A percentile compares a stretch with the other conserved stretches of the same genome.
These are phyloP conservation scores for Lucifuga dentata DNA, from an alignment of 2,113 vertebrate genomes.

Conservation along the genomic window DNA sequence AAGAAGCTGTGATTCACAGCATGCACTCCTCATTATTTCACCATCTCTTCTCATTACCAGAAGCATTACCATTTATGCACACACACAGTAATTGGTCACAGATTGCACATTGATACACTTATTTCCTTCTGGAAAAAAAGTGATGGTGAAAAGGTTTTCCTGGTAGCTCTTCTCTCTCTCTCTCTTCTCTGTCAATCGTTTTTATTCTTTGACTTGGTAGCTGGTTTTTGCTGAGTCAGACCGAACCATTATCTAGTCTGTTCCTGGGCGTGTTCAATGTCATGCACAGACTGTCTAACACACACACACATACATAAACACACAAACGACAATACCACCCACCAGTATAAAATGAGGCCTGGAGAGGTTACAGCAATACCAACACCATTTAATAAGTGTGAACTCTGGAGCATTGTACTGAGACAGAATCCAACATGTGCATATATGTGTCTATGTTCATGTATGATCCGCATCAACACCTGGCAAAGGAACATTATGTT, in stretches of 20 bases:
- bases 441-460: conserved; percentile 34
- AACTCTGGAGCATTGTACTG: conserved; percentile 53
- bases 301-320: conserved; percentile 22
- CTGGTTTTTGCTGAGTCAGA: conserved; percentile 69
- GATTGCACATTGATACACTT: conserved; percentile 64
- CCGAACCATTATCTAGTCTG: conserved; percentile 56
- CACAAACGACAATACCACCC: conserved; percentile 38
- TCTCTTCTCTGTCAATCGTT: conserved; percentile 8
- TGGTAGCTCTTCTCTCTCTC: conserved; percentile 20
- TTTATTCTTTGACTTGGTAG: conserved; percentile 13
- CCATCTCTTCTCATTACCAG: conserved; percentile 74
- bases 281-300: conserved; percentile 18
- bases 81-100: conserved; percentile 60
- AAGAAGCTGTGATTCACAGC: conserved; percentile 86
- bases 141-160: conserved; percentile 45
- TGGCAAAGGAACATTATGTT: conserved; percentile 37
- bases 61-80: conserved; percentile 61
- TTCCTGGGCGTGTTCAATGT: conserved; percentile 35
- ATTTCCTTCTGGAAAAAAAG: conserved; percentile 63
- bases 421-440: conserved; percentile 28
- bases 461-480: conserved; percentile 45
- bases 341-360: conserved; percentile 58
- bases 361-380: conserved; percentile 64
- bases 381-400: conserved; percentile 82
- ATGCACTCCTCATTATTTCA: conserved; percentile 89